Evolutionary conservation across 2,888 invertebrate species (phyloP), one percentile per base, ranked within the genome.

Genomic region (Liposcelis brunnea): DNA sequence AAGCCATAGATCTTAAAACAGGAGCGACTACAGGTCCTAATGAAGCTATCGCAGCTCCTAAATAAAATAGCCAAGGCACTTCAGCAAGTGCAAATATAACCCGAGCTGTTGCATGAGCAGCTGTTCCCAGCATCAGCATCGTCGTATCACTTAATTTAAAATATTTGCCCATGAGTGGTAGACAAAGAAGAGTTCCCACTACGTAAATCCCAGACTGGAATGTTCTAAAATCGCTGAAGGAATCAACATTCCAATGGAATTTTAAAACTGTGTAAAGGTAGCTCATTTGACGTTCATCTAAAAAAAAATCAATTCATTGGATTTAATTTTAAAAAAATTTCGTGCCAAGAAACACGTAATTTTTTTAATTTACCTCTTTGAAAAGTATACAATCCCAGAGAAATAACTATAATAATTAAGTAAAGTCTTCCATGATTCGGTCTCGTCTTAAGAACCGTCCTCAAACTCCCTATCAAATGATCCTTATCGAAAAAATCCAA

Each of bases 311-410:
- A n/a, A n/a, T n/a, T 14, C 19, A 14, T 16, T 2, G 2, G n/a
- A 16, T 12, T 47, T 18, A 33, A 42, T n/a, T 11, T 34, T 11
- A 44, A 31, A 19, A 44, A 15, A 4, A 16, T 26, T 43, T 31
- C 2, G 31, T n/a, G n/a, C n/a, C n/a, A n/a, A n/a, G n/a, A n/a
- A n/a, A n/a, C n/a, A n/a, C n/a, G n/a, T n/a, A n/a, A n/a, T n/a
- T n/a, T n/a, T n/a, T n/a, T n/a, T n/a, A 14, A 44, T 49, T 51
- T 52, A 71, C 72, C 72, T 57, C 85, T 70, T 60, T 85, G 84
- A 58, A 84, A 85, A 42, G 83, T 81, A 54, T 85, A 86, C 43
- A 83, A 66, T 1, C 74, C 75, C 82, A 85, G 83, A 14, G 78
- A 72, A 8, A 77, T 54, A 10, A 86, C 68, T n/a, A 85, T 60